Conservation (phyloP, 2,888 invertebrate genomes). For the Morpho helenor region DNA sequence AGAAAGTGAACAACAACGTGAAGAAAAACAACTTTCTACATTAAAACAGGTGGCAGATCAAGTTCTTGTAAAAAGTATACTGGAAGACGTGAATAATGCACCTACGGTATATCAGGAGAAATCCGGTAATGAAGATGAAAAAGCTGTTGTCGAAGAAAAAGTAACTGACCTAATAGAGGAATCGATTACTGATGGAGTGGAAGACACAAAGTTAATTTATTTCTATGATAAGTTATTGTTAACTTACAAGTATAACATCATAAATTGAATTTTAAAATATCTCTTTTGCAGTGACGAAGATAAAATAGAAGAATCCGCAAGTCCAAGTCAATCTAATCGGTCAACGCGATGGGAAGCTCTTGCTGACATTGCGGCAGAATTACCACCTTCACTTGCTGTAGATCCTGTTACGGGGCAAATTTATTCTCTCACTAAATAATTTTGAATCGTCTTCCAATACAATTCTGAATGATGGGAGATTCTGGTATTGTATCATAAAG, state of each 20-base stretch:
- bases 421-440: constrained; percentile 61
- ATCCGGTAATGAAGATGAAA: constrained; percentile 20
- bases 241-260: background rate
- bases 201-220: constrained; percentile 10
- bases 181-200: constrained; percentile 8
- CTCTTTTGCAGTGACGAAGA: constrained; percentile 31
- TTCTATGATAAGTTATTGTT: background rate
- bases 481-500: too few relatives aligned
- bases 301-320: constrained; percentile 37
- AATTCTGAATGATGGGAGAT: too few relatives aligned
- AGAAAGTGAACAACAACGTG: constrained; percentile 7
- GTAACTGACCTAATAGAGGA: background rate
- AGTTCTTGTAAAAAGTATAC: constrained; percentile 38
- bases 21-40: constrained; percentile 43
- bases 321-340: constrained; percentile 66
- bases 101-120: constrained; percentile 9
- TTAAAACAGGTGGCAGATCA: constrained; percentile 58
- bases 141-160: constrained; percentile 14
- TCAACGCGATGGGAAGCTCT: constrained; percentile 81
- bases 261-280: constrained; percentile 6
- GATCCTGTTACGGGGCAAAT: constrained; percentile 72
- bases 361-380: constrained; percentile 79
- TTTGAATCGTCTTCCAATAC: too few relatives aligned
- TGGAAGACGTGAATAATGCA: constrained; percentile 21
- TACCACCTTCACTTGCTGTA: constrained; percentile 70